Base-by-base conservation (phyloP, 2,113 vertebrate species). In the Geococcyx californianus region DNA sequence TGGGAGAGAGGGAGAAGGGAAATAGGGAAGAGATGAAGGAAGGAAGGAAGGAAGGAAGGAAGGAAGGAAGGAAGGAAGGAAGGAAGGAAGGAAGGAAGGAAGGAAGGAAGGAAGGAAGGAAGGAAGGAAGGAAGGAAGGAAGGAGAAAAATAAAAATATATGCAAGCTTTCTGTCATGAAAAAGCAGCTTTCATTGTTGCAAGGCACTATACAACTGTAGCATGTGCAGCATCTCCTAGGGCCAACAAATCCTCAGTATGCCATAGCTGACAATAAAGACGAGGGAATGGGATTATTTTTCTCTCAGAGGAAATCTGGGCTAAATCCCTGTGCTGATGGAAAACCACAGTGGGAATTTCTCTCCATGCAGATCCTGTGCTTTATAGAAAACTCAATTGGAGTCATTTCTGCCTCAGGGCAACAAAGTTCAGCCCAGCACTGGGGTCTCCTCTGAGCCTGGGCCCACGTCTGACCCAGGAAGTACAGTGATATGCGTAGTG, bases 401-500 rank as follows among this genome's bases (percentile, higher is more conserved):
- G 49, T 17, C 2, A 82, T 78, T 87, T 11, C 31, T 72, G 6
- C 34, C n/a, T 76, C 44, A 40, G 51, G 13, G 13, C 47, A 19
- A 36, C 3, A 10, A 38, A 49, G 38, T 23, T 69, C 42, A 36
- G 33, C 52, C 60, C 4, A 4, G 36, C 19, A 55, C 13, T 1
- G 2, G 29, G 44, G 25, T 3, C 33, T 79, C 16, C 52, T 63
- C 47, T 18, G 31, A 63, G 60, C 29, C 29, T 29, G 34, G 5
- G 28, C 28, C 63, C 51, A 14, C 19, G 17, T 55, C 63, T 74
- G 55, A 58, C 51, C 15, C 14, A 5, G 40, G 58, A 42, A 34
- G 19, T 24, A 59, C 26, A 11, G 44, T 14, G 25, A 38, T 51
- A 44, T 1, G 0, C 38, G 47, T 2, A 0, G 20, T 36, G 62